Evolutionary conservation across 1,140 invertebrate genomes (phyloP), one percentile per base, ranked within the genome.

Genomic region (Gonatopus flavifemur): DNA sequence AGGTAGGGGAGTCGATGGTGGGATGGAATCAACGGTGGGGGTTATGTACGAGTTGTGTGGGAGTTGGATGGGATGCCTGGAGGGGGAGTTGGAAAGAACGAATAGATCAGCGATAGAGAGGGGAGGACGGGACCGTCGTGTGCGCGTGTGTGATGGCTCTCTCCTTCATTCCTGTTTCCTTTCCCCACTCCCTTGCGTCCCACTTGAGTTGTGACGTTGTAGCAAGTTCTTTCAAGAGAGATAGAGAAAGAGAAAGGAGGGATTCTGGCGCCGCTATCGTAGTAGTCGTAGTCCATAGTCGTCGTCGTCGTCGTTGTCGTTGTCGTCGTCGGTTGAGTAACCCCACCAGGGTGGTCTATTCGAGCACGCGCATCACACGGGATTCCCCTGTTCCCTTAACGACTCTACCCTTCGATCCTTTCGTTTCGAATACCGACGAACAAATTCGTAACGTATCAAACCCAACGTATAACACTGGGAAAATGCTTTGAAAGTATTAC

Each of bases 191-290:
- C 31, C 16, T 15, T n/a, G 16, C 31, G n/a, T 33, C 31, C 16
- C 31, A 33, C 31, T n/a, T n/a, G n/a, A n/a, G n/a, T n/a, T n/a
- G n/a, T n/a, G n/a, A n/a, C n/a, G n/a, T n/a, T n/a, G n/a, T n/a
- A n/a, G n/a, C n/a, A n/a, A n/a, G n/a, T n/a, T 13, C 32, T 33
- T 15, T 33, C 32, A 5, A 33, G 32, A 33, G n/a, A 13, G 9
- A 13, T 6, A 13, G 7, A 13, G n/a, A 8, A 24, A 25, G 31
- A n/a, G 28, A 33, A 31, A 28, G 28, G 25, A 47, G 49, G 47
- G 60, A 59, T 52, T 52, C 57, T 57, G 60, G 63, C 61, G 62
- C 62, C 54, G 25, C n/a, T n/a, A n/a, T n/a, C n/a, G 32, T 51
- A 30, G 28, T 33, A 24, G 15, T n/a, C 32, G 22, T 18, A 15